Percentiles rank a stretch among this genome's conserved stretches.
phyloP scores from a whole-genome alignment of 2,113 vertebrate genomes.

The Cebus imitator region DNA sequence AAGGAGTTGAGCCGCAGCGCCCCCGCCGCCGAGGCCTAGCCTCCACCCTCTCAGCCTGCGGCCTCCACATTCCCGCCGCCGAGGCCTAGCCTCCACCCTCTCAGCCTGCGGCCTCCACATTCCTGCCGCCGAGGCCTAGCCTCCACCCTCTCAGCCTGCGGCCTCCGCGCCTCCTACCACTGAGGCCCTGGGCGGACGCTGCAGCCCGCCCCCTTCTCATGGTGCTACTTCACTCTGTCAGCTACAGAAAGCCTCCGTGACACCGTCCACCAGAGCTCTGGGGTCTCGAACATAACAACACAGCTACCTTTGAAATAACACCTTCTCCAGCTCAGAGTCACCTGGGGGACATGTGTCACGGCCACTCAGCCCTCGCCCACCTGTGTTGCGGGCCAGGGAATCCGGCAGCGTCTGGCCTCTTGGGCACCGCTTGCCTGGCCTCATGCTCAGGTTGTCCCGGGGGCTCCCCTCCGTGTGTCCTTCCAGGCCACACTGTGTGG shows the following conservation, averaged over 20 bases:
- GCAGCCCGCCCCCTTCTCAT: slow-evolving; percentile 70
- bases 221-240: slow-evolving; percentile 82
- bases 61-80: slow-evolving; percentile 83
- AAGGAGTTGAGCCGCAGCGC: slow-evolving; percentile 92
- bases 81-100: slow-evolving; percentile 88
- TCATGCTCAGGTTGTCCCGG: rapidly evolving
- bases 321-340: background rate
- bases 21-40: slow-evolving; percentile 91
- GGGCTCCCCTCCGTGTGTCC: background rate
- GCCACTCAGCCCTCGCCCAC: background rate
- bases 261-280: background rate
- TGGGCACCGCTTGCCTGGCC: background rate
- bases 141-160: slow-evolving; percentile 80
- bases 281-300: slow-evolving; percentile 75
- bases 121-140: slow-evolving; percentile 91
- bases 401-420: background rate
- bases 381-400: background rate
- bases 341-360: rapidly evolving
- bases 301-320: slow-evolving; percentile 77
- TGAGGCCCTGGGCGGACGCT: slow-evolving; percentile 61
- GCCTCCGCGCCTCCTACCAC: slow-evolving; percentile 77
- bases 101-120: slow-evolving; percentile 79
- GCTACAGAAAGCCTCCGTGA: slow-evolving; percentile 38
- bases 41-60: slow-evolving; percentile 80
- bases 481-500: rapidly evolving